Base-by-base conservation (phyloP, 53 echinoderm and acorn worm species). In the Holothuria scabra region DNA sequence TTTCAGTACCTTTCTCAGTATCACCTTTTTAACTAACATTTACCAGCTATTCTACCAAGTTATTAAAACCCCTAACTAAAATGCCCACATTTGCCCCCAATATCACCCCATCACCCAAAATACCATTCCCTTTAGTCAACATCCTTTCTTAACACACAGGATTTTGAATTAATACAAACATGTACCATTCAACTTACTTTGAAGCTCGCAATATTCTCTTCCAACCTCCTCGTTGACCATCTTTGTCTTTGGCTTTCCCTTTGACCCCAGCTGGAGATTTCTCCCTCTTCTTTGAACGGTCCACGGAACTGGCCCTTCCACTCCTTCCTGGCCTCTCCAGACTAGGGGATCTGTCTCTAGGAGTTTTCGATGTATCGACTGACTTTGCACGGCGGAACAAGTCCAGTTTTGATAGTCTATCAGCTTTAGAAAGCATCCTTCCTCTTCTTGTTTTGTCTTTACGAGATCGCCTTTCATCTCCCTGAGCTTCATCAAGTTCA, bases 341-440 rank as follows among this genome's bases (percentile, higher is more conserved):
- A 81, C 92, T 92, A 0, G 95, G 95, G 8, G 95, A 95, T 29
- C 93, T 89, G 18, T 95, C 95, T 48, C 91, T 91, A 19, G 86
- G 86, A 18, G 62, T 80, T 63, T 95, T 95, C 22, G 91, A 90
- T 57, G 91, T 91, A 58, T 94, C 96, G 9, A 96, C 96, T 30
- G 96, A 96, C 46, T 92, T 91, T 0, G 96, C 93, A 57, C 96
- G 85, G 21, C 88, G 81, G 84, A 93, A 91, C 29, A 95, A 82
- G 65, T 95, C 95, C 23, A 91, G 82, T 41, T 86, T 90, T 22
- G 88, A 82, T 28, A 92, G 80, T 29, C 88, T 85, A 74, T 90
- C 92, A 48, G 90, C 92, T 59, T 91, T 90, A 64, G 91, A 83
- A 46, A 92, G 81, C 81, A 91, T 90, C 8, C 90, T 90, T 32